Percentiles rank a stretch among this genome's conserved stretches.
These are phyloP conservation scores for Neosilurus hyrtlii DNA, from an alignment of 2,797 vertebrate genomes.

Conservation along the genomic window DNA sequence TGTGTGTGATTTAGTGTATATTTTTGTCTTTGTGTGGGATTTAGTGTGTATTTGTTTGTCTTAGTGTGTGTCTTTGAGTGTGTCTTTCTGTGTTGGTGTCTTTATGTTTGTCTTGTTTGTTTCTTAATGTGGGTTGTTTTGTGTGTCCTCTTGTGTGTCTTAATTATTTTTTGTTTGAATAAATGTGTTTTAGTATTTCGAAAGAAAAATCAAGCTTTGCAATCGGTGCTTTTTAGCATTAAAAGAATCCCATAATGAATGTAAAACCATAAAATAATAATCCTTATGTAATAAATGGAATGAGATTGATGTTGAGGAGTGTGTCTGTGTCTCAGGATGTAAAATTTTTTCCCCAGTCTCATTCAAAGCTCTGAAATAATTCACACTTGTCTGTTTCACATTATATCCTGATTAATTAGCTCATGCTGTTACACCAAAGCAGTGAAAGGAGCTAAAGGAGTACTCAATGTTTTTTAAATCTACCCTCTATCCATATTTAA, in stretches of 20 bases:
- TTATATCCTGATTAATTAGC: conserved; percentile 1
- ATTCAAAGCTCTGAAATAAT: neutral
- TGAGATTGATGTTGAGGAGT: neutral
- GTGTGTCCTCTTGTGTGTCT: too few species aligned
- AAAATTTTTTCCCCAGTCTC: neutral
- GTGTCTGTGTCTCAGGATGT: neutral
- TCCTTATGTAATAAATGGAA: neutral
- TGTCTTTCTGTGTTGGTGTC: too few species aligned
- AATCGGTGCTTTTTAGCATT: neutral
- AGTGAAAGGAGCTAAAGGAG: neutral
- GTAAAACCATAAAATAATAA: neutral
- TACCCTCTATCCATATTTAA: neutral
- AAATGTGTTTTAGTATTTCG: neutral
- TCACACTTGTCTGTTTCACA: neutral
- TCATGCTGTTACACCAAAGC: neutral
- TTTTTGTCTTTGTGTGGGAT: too few species aligned
- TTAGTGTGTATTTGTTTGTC: too few species aligned
- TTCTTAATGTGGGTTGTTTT: too few species aligned
- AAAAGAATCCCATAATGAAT: neutral
- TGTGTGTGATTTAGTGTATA: too few species aligned
- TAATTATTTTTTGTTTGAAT: too few species aligned
- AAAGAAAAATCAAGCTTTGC: neutral
- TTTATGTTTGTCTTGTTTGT: too few species aligned
- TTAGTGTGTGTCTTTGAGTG: too few species aligned
- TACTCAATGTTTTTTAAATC: neutral